Base-by-base conservation (phyloP, 1,140 invertebrate species). In the Apis dorsata region DNA sequence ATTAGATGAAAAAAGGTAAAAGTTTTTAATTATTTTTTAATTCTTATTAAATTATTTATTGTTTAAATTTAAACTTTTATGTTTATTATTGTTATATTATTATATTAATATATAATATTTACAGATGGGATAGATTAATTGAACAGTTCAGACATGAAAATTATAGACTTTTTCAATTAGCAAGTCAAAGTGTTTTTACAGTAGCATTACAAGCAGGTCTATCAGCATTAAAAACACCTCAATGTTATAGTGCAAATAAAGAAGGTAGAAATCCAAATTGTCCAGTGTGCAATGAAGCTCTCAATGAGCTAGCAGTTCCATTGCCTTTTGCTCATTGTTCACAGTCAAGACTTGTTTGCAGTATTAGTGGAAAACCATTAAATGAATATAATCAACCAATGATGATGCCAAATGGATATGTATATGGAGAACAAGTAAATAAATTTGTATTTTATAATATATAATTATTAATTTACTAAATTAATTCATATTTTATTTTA, bases 311-410 rank as follows among this genome's bases (percentile, higher is more conserved):
- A 79, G 98, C 99, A 19, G 95, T 95, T 74, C 94, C 96, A 77
- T 94, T 99, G 88, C 99, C 99, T 63, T 99, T 97, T 94, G 98
- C 99, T 68, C 99, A 99, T 94, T 99, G 98, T 93, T 98, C 98
- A 44, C 98, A 99, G 93, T 98, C 98, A 81, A 96, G 98, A 65
- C 95, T 99, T 7, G 97, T 99, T 86, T 99, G 98, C 92, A 96
- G 97, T 87, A 97, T 99, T 83, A 98, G 97, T 73, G 98, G 98
- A 11, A 95, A 97, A 86, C 97, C 98, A n/a, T 94, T 99, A 69
- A 99, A 99, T 94, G 99, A 99, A 94, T 96, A 99, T 93, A 99
- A 99, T 94, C 97, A 97, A 86, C 99, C 99, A 0, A 98, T 99
- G 96, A 98, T 99, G 96, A 95, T 99, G 93, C 99, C 99, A 63